Evolutionary conservation across 37 sponge, comb jelly and placozoan genomes (phyloP), one percentile per base, ranked within the genome.

Genomic region (Cliona cf. orientalis): DNA sequence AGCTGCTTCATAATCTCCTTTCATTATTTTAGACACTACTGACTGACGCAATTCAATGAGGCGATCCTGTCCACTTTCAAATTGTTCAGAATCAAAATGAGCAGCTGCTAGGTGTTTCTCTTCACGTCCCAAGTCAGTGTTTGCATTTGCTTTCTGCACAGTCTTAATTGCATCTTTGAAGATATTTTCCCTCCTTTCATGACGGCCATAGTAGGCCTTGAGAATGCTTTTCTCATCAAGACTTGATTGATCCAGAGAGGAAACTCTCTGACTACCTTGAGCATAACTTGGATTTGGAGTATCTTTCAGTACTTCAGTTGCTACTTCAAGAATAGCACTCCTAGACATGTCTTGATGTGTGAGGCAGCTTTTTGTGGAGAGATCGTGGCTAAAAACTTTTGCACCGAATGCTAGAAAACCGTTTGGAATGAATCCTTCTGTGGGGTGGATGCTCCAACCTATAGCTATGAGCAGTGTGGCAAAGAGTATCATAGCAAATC

Each of bases 61-160:
- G 4, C 58, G 58, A 37, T 84, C 46, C 29, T 84, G 76, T 53
- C 85, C 85, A 28, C 31, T 37, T 78, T 70, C 73, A 69, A 84
- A 71, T 36, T 42, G 9, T 63, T 84, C 85, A 2, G 85, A 75
- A 65, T 84, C 69, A 33, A 84, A 84, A 68, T 78, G 79, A n/a
- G 79, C 74, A 21, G 71, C 79, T 7, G 79, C n/a, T n/a, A n/a
- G n/a, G n/a, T n/a, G 74, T n/a, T 26, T 25, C 3, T 4, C 31
- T 42, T 26, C 64, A 28, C 39, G 36, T 11, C 0, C 46, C 12
- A 61, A n/a, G 36, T 86, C 86, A 28, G 70, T 73, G n/a, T 69
- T 64, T 37, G 69, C 45, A 57, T 86, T 86, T 41, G 79, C 72
- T 1, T 86, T 66, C 11, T 23, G 23, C 4, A 86, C 78, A 17